Conservation (phyloP, 2,888 invertebrate genomes). For the Dryobotodes eremita region DNA sequence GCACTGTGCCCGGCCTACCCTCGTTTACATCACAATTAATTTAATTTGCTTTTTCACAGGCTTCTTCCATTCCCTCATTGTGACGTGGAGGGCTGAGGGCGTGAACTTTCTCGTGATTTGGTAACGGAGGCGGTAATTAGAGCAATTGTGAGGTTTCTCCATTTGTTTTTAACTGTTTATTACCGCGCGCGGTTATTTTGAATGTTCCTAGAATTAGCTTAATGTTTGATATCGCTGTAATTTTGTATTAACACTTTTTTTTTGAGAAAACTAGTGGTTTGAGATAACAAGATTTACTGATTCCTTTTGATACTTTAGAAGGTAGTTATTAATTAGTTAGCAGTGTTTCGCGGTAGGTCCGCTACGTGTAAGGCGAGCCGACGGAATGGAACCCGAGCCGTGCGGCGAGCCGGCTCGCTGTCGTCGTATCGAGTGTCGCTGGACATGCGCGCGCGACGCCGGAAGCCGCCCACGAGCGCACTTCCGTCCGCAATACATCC, state of each 20-base stretch:
- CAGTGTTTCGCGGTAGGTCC: constrained; percentile 34
- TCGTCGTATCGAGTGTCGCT: constrained; percentile 75
- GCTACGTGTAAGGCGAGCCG: constrained; percentile 71
- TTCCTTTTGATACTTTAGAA: constrained; percentile 7
- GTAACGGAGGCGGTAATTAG: constrained; percentile 88
- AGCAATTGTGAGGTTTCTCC: constrained; percentile 87
- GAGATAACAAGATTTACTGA: constrained; percentile 30
- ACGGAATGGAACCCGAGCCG: constrained; percentile 76
- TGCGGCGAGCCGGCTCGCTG: constrained; percentile 69
- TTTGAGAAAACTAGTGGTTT: constrained; percentile 40
- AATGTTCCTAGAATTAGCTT: constrained; percentile 76
- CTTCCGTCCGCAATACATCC: constrained; percentile 78
- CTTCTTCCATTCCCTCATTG: constrained; percentile 88
- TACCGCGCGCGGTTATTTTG: constrained; percentile 78
- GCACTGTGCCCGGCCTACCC: constrained; percentile 83
- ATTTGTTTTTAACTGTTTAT: constrained; percentile 88
- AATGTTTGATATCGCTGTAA: constrained; percentile 72
- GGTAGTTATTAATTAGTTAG: constrained; percentile 33
- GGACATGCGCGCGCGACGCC: constrained; percentile 84
- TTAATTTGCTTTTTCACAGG: constrained; percentile 90
- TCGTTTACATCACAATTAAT: constrained; percentile 90
- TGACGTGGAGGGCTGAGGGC: constrained; percentile 86
- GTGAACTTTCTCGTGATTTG: constrained; percentile 90
- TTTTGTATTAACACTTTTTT: constrained; percentile 64
- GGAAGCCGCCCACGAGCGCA: constrained; percentile 82